phyloP scores from a whole-genome alignment of 2,888 invertebrate species.

The Hemistola chrysoprasaria region DNA sequence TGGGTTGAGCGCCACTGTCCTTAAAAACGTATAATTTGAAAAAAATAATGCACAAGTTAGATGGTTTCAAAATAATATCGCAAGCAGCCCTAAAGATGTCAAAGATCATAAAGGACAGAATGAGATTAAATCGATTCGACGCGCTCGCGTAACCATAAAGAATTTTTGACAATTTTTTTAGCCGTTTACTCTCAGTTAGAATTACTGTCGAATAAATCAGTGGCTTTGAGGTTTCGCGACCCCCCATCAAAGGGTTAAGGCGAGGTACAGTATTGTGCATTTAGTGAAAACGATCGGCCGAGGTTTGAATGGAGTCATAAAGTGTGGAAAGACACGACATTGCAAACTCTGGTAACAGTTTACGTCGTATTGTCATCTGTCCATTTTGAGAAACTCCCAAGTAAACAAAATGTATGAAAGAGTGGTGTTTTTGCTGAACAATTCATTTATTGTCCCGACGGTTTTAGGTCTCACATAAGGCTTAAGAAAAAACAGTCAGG shows the following conservation, averaged over 20 bases:
- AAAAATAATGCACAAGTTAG: background rate
- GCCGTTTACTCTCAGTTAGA: conserved; percentile 46
- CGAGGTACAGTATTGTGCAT: conserved; percentile 44
- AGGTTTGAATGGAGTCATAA: conserved; percentile 72
- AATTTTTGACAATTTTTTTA: conserved; percentile 68
- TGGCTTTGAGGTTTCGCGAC: conserved; percentile 65
- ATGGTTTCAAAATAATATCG: background rate
- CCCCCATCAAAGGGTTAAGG: conserved; percentile 49
- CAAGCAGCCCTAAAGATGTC: conserved; percentile 27
- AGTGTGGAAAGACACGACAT: conserved; percentile 43
- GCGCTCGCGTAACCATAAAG: conserved; percentile 62
- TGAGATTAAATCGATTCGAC: conserved; percentile 71
- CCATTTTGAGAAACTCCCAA: conserved; percentile 62
- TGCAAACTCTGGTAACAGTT: conserved; percentile 49
- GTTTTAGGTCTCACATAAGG: too few relatives aligned
- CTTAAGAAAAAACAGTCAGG: too few relatives aligned
- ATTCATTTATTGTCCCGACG: conserved; percentile 7
- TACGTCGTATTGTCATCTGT: conserved; percentile 66
- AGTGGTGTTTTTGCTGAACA: conserved; percentile 2
- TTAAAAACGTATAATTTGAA: background rate
- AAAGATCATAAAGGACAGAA: conserved; percentile 44
- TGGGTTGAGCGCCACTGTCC: conserved; percentile 7
- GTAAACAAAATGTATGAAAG: conserved; percentile 23
- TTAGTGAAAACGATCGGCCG: conserved; percentile 63
- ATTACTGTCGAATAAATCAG: conserved; percentile 70